Evolutionary conservation across 2,888 invertebrate species (phyloP).

Genomic region (Stenolophus ochropezus): DNA sequence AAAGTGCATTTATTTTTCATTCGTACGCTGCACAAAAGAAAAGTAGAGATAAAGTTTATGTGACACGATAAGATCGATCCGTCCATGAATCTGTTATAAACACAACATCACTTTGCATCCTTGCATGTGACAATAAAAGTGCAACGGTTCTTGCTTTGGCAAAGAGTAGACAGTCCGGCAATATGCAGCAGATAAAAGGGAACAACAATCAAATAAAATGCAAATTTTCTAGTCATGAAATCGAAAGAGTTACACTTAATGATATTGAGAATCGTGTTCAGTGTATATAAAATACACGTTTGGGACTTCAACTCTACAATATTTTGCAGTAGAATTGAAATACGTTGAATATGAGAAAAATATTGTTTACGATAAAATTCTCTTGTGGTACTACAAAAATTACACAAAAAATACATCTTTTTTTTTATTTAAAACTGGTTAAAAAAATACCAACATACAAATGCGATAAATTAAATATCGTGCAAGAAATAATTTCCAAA

Average conservation of each 20-base stretch:
- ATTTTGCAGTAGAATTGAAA: no score
- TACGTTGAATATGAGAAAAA: no score
- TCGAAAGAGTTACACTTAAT: constrained; percentile 13
- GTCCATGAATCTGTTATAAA: constrained; percentile 22
- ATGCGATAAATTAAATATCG: no score
- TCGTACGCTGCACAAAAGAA: neutral
- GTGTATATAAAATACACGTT: no score
- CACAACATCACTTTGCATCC: constrained; percentile 13
- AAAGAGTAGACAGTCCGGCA: constrained; percentile 24
- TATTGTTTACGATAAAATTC: no score
- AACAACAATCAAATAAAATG: constrained; percentile 13
- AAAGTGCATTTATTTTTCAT: neutral
- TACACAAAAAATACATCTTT: no score
- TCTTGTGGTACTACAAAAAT: no score
- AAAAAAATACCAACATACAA: no score
- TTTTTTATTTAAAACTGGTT: no score
- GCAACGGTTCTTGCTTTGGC: constrained; percentile 16
- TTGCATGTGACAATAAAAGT: neutral
- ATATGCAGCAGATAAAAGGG: constrained; percentile 18
- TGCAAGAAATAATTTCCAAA: no score
- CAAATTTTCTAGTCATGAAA: constrained; percentile 1
- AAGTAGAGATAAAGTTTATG: constrained; percentile 6
- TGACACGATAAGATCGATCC: neutral
- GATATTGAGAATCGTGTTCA: neutral
- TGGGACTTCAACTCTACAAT: no score